Evolutionary conservation across 2,888 invertebrate genomes (phyloP).

Genomic region (Sminthurinus aureus): DNA sequence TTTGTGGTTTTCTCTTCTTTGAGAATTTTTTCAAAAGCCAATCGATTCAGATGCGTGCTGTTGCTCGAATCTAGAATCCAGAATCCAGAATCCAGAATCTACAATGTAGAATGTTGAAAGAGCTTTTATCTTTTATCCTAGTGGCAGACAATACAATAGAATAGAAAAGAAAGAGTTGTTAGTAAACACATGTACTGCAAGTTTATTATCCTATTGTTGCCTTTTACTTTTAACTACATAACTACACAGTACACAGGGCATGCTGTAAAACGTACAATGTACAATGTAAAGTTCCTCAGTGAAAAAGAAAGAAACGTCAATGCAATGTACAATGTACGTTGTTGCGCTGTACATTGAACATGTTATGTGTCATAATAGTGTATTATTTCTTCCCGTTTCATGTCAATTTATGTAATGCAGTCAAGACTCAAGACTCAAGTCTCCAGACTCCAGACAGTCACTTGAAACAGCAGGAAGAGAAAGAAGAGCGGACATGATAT

Average conservation of each 20-base stretch:
- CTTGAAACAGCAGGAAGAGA: neutral
- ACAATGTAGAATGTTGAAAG: neutral
- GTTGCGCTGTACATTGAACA: no score
- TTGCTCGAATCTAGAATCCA: neutral
- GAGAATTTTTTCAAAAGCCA: neutral
- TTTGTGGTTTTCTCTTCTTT: no score
- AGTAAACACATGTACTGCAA: neutral
- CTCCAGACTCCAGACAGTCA: no score
- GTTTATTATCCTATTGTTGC: constrained; percentile 30
- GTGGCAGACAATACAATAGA: constrained; percentile 24
- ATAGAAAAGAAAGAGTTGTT: constrained; percentile 27
- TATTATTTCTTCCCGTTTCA: neutral
- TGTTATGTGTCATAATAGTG: neutral
- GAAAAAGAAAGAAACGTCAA: constrained; percentile 1
- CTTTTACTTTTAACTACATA: neutral
- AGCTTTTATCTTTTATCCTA: neutral
- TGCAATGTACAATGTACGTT: neutral
- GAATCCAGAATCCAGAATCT: neutral
- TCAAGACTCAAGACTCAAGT: neutral
- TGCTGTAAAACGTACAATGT: no score
- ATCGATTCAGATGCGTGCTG: constrained; percentile 25
- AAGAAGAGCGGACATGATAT: neutral
- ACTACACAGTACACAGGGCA: no score
- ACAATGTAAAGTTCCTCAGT: no score
- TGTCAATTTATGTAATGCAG: neutral